These are phyloP conservation scores for Pyralis farinalis DNA, from an alignment of 2,888 invertebrate genomes.

Conservation along the genomic window DNA sequence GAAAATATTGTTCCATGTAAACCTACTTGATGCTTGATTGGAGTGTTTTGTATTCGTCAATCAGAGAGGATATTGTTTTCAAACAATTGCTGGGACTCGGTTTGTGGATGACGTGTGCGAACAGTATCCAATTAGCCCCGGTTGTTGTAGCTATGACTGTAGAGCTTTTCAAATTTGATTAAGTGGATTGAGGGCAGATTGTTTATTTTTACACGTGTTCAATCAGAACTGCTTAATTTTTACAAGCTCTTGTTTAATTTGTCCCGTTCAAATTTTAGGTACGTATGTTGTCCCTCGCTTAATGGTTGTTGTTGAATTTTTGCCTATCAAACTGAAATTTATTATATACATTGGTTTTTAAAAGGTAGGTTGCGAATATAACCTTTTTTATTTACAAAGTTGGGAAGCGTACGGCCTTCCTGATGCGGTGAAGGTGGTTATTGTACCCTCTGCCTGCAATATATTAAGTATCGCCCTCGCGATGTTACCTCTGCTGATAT, in stretches of 20 bases:
- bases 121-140: neutral
- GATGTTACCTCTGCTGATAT: too few species aligned
- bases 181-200: neutral
- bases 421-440: too few species aligned
- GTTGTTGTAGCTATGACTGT: neutral
- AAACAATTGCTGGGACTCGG: slow-evolving; percentile 25
- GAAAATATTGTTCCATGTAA: neutral
- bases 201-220: neutral
- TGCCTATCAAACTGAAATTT: too few species aligned
- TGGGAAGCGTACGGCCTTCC: too few species aligned
- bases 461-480: too few species aligned
- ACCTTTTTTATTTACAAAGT: too few species aligned
- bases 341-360: too few species aligned
- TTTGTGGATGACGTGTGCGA: slow-evolving; percentile 10
- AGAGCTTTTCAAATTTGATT: neutral
- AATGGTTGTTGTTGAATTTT: slow-evolving; percentile 11
- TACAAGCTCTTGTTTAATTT: too few species aligned
- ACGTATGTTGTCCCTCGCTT: neutral
- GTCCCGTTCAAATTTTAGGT: too few species aligned
- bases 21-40: neutral
- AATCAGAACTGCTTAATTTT: neutral
- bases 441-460: too few species aligned
- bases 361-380: too few species aligned
- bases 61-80: slow-evolving; percentile 39
- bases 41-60: slow-evolving; percentile 17